Percentiles rank a stretch among this genome's conserved stretches.
Conservation (phyloP, 1,140 invertebrate genomes). For the Pseudomyrmex concolor region DNA sequence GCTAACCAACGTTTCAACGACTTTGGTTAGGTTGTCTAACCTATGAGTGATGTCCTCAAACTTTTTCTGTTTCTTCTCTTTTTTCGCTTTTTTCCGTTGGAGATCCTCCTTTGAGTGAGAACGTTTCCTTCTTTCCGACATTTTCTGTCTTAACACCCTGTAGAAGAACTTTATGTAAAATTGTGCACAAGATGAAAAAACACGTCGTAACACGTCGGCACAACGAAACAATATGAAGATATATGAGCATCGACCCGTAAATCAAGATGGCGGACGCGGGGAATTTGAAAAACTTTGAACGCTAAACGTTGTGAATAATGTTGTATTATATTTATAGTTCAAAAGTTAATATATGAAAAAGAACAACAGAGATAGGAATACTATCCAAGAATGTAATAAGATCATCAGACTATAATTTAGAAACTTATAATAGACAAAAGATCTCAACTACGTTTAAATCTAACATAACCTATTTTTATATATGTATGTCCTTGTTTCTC, state of each 20-base stretch:
- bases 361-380: no score
- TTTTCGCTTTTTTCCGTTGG: neutral
- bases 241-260: no score
- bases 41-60: neutral
- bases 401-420: no score
- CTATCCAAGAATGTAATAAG: no score
- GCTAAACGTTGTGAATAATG: constrained; percentile 4
- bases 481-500: no score
- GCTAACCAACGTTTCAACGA: neutral
- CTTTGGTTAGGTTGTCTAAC: neutral
- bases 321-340: no score
- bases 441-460: no score
- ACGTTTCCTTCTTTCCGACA: neutral
- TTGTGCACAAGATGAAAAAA: neutral
- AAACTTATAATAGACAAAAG: no score
- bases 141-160: neutral
- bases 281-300: neutral
- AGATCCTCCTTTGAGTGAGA: neutral
- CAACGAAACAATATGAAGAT: constrained; percentile 19
- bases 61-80: neutral
- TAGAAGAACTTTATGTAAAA: neutral
- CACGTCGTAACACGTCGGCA: neutral
- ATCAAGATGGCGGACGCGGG: no score
- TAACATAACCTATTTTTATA: no score
- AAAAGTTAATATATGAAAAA: no score